Evolutionary conservation across 2,113 vertebrate species (phyloP), one percentile per base, ranked within the genome.

Genomic region (Turnix velox): DNA sequence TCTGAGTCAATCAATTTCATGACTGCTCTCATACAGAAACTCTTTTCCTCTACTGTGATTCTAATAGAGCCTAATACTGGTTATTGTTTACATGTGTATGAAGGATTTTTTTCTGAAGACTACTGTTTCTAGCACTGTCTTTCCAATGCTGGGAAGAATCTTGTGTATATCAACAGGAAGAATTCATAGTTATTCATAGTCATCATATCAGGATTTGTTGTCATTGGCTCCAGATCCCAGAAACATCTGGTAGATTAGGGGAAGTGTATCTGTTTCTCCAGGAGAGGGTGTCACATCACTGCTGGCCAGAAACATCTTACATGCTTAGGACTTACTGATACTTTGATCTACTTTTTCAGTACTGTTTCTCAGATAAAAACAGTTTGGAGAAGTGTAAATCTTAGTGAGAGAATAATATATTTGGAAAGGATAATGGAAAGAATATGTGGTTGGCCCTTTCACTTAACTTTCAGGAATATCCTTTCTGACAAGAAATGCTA

Each of bases 281-380:
- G 76, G 66, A 84, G 89, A 59, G 76, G 86, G 65, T 86, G 74
- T 84, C 88, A 68, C 61, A 57, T 74, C 57, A 31, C 72, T 74
- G 65, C 3, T 0, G 68, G 54, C 58, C 42, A 48, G 55, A 37
- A 62, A 7, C 39, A 54, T n/a, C 39, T 69, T 30, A 27, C 2
- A 14, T 0, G 0, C 7, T 57, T 35, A 45, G 28, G 43, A 12
- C 18, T 75, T 35, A 7, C 6, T 6, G 18, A 24, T 16, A 8
- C 39, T 55, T 63, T 5, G 22, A 14, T 42, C 59, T 83, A 10
- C 39, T 48, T 43, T 59, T 61, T 10, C 9, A 4, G 0, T 77
- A 58, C 5, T 30, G 1, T 52, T 18, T 65, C 18, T 85, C 46
- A 73, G 49, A 28, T 48, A 54, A 66, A 91, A 66, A 4, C 35